Conservation (phyloP, 1,140 invertebrate species). For the Oryzaephilus surinamensis region DNA sequence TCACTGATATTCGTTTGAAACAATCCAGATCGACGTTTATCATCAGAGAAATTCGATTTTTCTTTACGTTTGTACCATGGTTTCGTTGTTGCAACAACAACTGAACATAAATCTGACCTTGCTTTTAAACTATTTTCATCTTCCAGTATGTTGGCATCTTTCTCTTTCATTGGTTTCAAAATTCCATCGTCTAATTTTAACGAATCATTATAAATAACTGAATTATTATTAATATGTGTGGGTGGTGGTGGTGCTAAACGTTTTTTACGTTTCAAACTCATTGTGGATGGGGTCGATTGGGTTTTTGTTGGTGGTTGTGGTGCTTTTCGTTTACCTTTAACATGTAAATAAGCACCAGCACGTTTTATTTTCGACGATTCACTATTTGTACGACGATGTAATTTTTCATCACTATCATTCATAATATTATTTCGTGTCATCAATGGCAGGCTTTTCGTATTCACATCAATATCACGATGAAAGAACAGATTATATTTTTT, state of each 20-base stretch:
- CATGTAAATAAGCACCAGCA: constrained; percentile 44
- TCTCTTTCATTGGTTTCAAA: constrained; percentile 32
- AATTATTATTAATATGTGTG: too few species aligned
- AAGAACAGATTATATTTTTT: constrained; percentile 52
- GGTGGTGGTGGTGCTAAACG: constrained; percentile 51
- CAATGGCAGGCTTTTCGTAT: constrained; percentile 40
- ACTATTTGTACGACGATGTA: constrained; percentile 40
- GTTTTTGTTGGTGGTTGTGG: constrained; percentile 49
- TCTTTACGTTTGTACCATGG: constrained; percentile 60
- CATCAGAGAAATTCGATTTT: constrained; percentile 25
- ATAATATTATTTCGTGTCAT: constrained; percentile 29
- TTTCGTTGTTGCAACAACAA: constrained; percentile 38
- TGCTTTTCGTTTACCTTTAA: constrained; percentile 62
- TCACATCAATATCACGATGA: constrained; percentile 39
- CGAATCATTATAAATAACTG: constrained; percentile 36
- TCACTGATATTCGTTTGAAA: constrained; percentile 71
- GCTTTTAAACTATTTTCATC: too few species aligned
- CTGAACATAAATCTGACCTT: too few species aligned
- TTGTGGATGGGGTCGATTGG: constrained; percentile 16
- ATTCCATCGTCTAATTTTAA: constrained; percentile 40
- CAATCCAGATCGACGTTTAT: constrained; percentile 50
- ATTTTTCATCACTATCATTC: constrained; percentile 30
- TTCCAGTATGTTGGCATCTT: too few species aligned
- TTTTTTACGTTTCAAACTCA: constrained; percentile 43
- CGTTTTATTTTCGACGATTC: constrained; percentile 40